These are phyloP conservation scores for Saccostrea glomerata DNA, from an alignment of 1,140 invertebrate species.

Conservation along the genomic window DNA sequence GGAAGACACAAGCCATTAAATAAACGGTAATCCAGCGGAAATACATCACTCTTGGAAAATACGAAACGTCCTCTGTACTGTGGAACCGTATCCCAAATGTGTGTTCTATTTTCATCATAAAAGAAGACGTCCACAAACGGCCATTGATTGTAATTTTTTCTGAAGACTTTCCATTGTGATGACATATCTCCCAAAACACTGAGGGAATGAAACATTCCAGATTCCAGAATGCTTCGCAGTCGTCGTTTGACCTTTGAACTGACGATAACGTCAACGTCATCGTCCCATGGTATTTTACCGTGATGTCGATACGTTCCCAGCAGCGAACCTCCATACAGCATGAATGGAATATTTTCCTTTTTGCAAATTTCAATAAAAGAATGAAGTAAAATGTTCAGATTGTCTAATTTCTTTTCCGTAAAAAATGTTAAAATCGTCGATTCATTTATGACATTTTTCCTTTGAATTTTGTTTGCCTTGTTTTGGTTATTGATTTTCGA, in stretches of 20 bases:
- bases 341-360: constrained; percentile 63
- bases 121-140: constrained; percentile 76
- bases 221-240: constrained; percentile 47
- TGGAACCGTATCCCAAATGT: constrained; percentile 68
- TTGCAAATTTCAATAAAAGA: neutral
- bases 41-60: constrained; percentile 65
- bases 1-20: constrained; percentile 66
- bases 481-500: neutral
- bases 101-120: constrained; percentile 68
- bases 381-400: neutral
- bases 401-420: neutral
- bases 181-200: neutral
- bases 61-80: constrained; percentile 59
- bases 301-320: constrained; percentile 70
- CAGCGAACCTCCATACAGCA: constrained; percentile 68
- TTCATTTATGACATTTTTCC: neutral
- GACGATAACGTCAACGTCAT: constrained; percentile 72
- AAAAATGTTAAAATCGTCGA: constrained; percentile 6
- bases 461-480: neutral
- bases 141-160: constrained; percentile 62
- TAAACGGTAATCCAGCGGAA: constrained; percentile 65
- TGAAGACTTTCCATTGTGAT: constrained; percentile 68
- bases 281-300: constrained; percentile 73
- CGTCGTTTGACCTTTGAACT: constrained; percentile 53
- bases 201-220: neutral